These are phyloP conservation scores for Drosophila kambysellisi DNA, from an alignment of 2,888 invertebrate genomes.

Conservation along the genomic window DNA sequence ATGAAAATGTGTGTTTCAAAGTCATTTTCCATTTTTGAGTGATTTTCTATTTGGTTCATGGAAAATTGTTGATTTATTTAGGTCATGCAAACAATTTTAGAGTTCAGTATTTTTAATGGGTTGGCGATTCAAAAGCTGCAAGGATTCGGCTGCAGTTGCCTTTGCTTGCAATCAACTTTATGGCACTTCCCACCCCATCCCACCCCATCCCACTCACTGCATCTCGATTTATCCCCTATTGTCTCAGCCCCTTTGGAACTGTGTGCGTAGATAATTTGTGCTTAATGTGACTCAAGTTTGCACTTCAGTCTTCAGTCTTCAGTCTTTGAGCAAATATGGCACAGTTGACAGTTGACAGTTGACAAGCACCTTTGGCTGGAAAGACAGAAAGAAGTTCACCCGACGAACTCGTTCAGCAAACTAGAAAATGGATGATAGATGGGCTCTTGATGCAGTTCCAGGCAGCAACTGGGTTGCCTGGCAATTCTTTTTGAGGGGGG, in stretches of 20 bases:
- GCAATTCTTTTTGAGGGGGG: background rate
- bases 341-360: conserved; percentile 53
- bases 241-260: conserved; percentile 39
- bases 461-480: background rate
- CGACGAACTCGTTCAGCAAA: conserved; percentile 24
- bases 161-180: conserved; percentile 1
- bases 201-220: background rate
- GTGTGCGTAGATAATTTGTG: conserved; percentile 74
- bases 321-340: conserved; percentile 75
- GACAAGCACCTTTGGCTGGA: conserved; percentile 57
- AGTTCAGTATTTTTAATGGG: conserved; percentile 16
- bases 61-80: background rate
- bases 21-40: background rate
- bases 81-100: conserved; percentile 12
- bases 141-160: conserved; percentile 16
- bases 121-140: conserved; percentile 25
- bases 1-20: background rate
- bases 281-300: conserved; percentile 77
- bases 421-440: conserved; percentile 61
- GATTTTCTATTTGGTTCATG: background rate
- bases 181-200: rapidly evolving
- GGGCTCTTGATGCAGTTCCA: conserved; percentile 52
- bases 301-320: conserved; percentile 70
- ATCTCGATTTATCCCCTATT: background rate
- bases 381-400: conserved; percentile 53